These are phyloP conservation scores for Ammodytes dubius DNA, from an alignment of 2,113 vertebrate species.

Conservation along the genomic window DNA sequence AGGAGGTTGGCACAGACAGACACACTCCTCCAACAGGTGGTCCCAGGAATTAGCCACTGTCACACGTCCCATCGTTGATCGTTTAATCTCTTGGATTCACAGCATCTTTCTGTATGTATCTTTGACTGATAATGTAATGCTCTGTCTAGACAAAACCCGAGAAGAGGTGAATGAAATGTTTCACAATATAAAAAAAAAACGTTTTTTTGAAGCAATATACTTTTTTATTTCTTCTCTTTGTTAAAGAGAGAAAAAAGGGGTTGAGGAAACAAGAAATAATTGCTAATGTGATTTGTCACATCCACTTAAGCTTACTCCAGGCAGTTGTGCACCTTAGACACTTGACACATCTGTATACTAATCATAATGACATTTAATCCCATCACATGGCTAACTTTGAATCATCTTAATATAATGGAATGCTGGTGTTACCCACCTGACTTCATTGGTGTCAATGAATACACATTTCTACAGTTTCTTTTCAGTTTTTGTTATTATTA, in stretches of 20 bases:
- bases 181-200: slow-evolving; percentile 69
- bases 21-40: slow-evolving; percentile 56
- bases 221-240: slow-evolving; percentile 82
- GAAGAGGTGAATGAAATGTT: slow-evolving; percentile 78
- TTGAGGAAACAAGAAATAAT: slow-evolving; percentile 66
- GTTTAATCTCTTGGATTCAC: slow-evolving; percentile 81
- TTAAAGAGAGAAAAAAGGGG: slow-evolving; percentile 67
- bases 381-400: slow-evolving; percentile 73
- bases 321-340: slow-evolving; percentile 78
- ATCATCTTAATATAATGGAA: slow-evolving; percentile 77
- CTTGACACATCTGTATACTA: slow-evolving; percentile 77
- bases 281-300: slow-evolving; percentile 74
- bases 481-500: slow-evolving; percentile 38
- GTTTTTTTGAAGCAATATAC: slow-evolving; percentile 84
- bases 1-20: slow-evolving; percentile 60
- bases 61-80: slow-evolving; percentile 76
- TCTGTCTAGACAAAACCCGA: slow-evolving; percentile 74
- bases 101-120: slow-evolving; percentile 80
- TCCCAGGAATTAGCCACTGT: slow-evolving; percentile 75
- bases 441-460: slow-evolving; percentile 61
- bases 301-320: slow-evolving; percentile 62
- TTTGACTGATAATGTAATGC: slow-evolving; percentile 81
- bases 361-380: slow-evolving; percentile 75
- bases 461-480: slow-evolving; percentile 55
- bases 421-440: slow-evolving; percentile 76